Evolutionary conservation across 2,888 invertebrate species (phyloP).

Genomic region (Leptodirus hochenwartii): DNA sequence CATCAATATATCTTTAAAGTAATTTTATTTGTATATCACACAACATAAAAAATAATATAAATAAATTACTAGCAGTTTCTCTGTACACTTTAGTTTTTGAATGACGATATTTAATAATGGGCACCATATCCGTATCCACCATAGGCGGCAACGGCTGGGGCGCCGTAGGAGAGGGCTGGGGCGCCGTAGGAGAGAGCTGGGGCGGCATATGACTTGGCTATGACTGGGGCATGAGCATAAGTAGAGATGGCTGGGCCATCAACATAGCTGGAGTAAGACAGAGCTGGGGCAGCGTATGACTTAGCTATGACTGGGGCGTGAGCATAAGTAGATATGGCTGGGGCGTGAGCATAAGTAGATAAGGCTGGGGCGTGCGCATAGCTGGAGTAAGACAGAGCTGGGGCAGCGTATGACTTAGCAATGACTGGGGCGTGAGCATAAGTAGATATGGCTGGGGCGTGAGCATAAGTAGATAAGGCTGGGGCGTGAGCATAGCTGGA

Average conservation of each 20-base stretch:
- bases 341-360: no score
- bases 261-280: slow-evolving; percentile 6
- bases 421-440: no score
- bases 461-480: no score
- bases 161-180: slow-evolving; percentile 17
- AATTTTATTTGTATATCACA: no score
- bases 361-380: no score
- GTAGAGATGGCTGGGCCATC: slow-evolving; percentile 11
- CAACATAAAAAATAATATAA: no score
- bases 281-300: slow-evolving; percentile 1
- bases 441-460: slow-evolving; percentile 3
- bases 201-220: slow-evolving; percentile 12
- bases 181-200: slow-evolving; percentile 17
- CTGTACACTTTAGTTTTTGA: no score
- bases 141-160: slow-evolving; percentile 13
- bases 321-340: background rate
- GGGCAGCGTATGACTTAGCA: slow-evolving; percentile 11
- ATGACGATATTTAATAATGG: no score
- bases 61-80: no score
- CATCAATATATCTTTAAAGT: no score
- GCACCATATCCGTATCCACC: slow-evolving; percentile 6
- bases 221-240: slow-evolving; percentile 9
- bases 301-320: slow-evolving; percentile 6
- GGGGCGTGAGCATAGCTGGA: no score
- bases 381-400: slow-evolving; percentile 8